Base-by-base conservation (phyloP, 1,140 invertebrate species). In the Drosophila kohkoa region DNA sequence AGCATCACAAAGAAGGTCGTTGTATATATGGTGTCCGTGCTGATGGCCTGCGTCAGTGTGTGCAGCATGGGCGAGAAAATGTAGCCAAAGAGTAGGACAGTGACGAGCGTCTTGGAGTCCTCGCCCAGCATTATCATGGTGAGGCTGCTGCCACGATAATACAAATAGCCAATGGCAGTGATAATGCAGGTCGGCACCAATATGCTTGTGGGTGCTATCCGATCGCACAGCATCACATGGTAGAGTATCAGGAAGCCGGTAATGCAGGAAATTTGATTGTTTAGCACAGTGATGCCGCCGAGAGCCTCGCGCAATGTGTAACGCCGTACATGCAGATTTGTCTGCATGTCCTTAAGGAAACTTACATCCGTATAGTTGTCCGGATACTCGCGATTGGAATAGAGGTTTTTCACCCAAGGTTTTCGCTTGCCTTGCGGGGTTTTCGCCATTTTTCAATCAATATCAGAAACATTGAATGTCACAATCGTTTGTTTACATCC, bases 1-100 rank as follows among this genome's bases (percentile, higher is more conserved):
- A 98, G 79, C 92, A 99, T 95, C 95, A 98, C 98, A 41, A 98
- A 94, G 52, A 96, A 95, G 16, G 97, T 95, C 94, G 96, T 98
- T 1, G 97, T 96, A 88, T 99, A 99, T 89, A 99, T 99, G 1
- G 98, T 99, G 92, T 99, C 98, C 1, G 98, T 99, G 87, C 98
- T 98, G 0, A 99, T 96, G 0, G 98, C 98, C 92, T 98, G 97
- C 0, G 99, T 99, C 35, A 99, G 93, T 0, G 97, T 99, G 92
- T 98, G 97, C n/a, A 99, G 93, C 25, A 99, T 95, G 0, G 98
- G 98, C 0, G 97, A 98, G 51, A 98, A 94, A 43, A 97, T 94
- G 85, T 96, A 98, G 20, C 97, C 96, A 90, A 98, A 96, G 0
- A 96, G 94, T 3, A 98, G 90, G 91, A 98, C 99, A 20, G 97